Evolutionary conservation across 2,888 invertebrate species (phyloP), one percentile per base, ranked within the genome.

Genomic region (Epiblema foenella): DNA sequence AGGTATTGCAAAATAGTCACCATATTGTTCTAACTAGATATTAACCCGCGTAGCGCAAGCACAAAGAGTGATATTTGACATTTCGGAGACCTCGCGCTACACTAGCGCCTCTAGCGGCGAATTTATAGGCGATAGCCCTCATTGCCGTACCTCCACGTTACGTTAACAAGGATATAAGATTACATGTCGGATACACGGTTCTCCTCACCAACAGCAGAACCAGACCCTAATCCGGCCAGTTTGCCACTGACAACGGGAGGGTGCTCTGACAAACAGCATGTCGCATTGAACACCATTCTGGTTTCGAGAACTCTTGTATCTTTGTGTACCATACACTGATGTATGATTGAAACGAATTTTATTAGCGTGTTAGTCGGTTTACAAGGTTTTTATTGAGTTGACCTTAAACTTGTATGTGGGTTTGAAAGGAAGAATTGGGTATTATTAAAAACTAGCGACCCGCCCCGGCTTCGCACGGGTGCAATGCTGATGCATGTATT

Each of bases 181-280:
- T 5, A 33, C 46, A 56, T 70, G 46, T 57, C 78, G 75, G 62
- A 66, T 80, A 81, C 81, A 54, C 17, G 33, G 63, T 81, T 67
- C 33, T 75, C 7, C 37, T 39, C 33, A 42, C 57, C 69, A 73
- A 17, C 39, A 77, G 62, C 42, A 66, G 68, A 81, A 83, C 81
- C 69, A 75, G 81, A 80, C 74, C 74, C 75, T 80, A 81, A 82
- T 77, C 82, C 76, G 73, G 81, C 81, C 83, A 81, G 83, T 85
- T 84, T 78, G 78, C 74, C 79, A 82, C 80, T 70, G 76, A 75
- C 51, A 42, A 20, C 12, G 17, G 73, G 74, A 78, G 79, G 79
- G 78, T 77, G 74, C 33, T 15, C 33, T 33, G 33, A 66, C 63
- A 73, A 62, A 70, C 39, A 58, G 68, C 49, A 68, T 67, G 59